phyloP scores from a whole-genome alignment of 2,888 invertebrate species.

The Hofmannophila pseudospretella region DNA sequence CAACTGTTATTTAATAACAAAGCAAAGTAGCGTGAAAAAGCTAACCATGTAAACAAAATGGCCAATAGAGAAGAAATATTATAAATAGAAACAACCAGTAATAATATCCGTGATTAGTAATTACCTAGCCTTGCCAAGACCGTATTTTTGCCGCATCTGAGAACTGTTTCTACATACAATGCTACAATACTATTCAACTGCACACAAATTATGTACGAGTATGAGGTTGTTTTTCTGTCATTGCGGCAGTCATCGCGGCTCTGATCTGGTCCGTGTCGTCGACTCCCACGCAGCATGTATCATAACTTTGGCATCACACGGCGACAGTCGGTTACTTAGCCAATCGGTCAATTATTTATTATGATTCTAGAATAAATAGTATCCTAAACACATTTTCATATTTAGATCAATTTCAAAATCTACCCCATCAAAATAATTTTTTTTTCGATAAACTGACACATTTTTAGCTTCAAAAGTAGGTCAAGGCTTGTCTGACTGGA shows the following conservation, averaged over 20 bases:
- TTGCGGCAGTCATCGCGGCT: constrained; percentile 28
- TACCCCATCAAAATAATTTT: too few species aligned
- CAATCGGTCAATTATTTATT: constrained; percentile 33
- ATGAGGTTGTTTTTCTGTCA: constrained; percentile 19
- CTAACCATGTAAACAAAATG: too few species aligned
- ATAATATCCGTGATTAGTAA: too few species aligned
- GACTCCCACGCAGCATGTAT: constrained; percentile 41
- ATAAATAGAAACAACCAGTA: too few species aligned
- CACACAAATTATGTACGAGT: neutral
- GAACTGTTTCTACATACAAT: neutral
- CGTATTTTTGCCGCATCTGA: too few species aligned
- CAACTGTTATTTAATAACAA: too few species aligned
- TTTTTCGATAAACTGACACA: too few species aligned
- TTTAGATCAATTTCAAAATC: too few species aligned
- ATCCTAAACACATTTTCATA: neutral
- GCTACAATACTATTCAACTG: neutral
- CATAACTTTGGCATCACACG: constrained; percentile 40
- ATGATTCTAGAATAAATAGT: constrained; percentile 34
- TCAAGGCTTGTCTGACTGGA: constrained; percentile 49
- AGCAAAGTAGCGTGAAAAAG: too few species aligned
- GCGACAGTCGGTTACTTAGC: constrained; percentile 40
- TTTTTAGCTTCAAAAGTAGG: constrained; percentile 33
- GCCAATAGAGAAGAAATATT: too few species aligned
- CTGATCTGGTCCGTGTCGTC: constrained; percentile 39
- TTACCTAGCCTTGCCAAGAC: too few species aligned